A percentile compares a stretch with the other conserved stretches of the same genome.
Conservation (phyloP, 1,140 invertebrate genomes). For the Bombus terrestris region DNA sequence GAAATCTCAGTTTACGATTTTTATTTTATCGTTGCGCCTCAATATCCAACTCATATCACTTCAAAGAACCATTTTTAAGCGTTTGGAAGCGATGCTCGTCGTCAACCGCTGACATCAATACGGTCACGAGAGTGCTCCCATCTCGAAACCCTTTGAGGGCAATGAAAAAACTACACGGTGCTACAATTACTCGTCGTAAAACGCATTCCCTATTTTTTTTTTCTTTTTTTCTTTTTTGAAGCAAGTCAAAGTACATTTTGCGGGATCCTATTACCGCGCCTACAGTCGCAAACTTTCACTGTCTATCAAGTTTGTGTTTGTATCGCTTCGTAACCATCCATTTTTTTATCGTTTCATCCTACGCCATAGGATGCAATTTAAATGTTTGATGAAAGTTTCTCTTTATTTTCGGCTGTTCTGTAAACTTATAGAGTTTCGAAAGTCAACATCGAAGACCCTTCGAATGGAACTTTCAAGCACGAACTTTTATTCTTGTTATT, state of each 20-base stretch:
- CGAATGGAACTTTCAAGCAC: background rate
- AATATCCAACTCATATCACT: constrained; percentile 15
- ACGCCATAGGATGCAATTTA: constrained; percentile 13
- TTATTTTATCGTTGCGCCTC: background rate
- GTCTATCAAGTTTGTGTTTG: constrained; percentile 26
- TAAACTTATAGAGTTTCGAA: background rate
- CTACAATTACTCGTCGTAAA: constrained; percentile 34
- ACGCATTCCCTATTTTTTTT: background rate
- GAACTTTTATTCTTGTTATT: background rate
- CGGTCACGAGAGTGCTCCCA: constrained; percentile 5
- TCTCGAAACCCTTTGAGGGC: constrained; percentile 24
- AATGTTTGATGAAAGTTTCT: background rate
- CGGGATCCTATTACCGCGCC: constrained; percentile 2
- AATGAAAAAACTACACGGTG: constrained; percentile 30
- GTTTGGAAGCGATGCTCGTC: constrained; percentile 34
- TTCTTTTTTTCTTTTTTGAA: background rate
- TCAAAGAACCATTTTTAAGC: constrained; percentile 44
- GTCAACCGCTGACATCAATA: background rate
- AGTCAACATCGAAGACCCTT: background rate
- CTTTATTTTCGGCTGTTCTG: background rate
- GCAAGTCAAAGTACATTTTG: constrained; percentile 40
- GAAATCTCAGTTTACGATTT: no score
- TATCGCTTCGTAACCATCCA: background rate
- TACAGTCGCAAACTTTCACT: constrained; percentile 41
- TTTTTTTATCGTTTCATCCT: constrained; percentile 7